Evolutionary conservation across 2,113 vertebrate species (phyloP).

Genomic region (Halcyon malimbica): DNA sequence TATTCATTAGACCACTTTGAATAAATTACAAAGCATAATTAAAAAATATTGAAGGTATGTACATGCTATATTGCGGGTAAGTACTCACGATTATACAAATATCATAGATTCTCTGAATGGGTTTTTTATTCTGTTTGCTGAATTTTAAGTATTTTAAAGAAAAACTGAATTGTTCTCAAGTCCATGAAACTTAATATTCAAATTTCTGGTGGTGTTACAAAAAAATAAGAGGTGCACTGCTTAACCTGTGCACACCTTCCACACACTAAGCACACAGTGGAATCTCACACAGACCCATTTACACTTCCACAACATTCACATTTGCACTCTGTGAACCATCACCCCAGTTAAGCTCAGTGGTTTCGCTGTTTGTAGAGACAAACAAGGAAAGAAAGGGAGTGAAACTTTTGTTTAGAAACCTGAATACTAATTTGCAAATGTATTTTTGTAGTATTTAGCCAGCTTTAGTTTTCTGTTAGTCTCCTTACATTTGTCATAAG

Average conservation of each 20-base stretch:
- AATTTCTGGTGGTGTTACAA: not conserved
- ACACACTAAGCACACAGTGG: not conserved
- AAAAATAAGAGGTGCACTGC: accelerated
- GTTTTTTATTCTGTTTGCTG: not conserved
- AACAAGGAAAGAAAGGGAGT: not conserved
- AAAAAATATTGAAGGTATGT: not conserved
- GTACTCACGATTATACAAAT: not conserved
- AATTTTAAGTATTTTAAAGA: not conserved
- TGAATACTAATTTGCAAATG: not conserved
- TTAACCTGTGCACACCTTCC: not conserved
- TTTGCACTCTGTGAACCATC: not conserved
- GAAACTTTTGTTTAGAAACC: not conserved
- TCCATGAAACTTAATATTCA: not conserved
- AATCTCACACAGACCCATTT: not conserved
- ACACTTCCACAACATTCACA: not conserved
- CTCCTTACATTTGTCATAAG: not conserved
- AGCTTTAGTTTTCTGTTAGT: not conserved
- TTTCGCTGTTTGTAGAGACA: not conserved
- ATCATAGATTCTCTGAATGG: not conserved
- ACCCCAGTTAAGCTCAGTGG: not conserved
- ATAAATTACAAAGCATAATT: not conserved
- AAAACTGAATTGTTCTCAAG: not conserved
- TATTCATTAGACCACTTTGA: not conserved
- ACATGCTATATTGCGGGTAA: not conserved
- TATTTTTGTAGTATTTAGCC: not conserved